phyloP scores from a whole-genome alignment of 1,140 invertebrate species.

The Monomorium pharaonis region DNA sequence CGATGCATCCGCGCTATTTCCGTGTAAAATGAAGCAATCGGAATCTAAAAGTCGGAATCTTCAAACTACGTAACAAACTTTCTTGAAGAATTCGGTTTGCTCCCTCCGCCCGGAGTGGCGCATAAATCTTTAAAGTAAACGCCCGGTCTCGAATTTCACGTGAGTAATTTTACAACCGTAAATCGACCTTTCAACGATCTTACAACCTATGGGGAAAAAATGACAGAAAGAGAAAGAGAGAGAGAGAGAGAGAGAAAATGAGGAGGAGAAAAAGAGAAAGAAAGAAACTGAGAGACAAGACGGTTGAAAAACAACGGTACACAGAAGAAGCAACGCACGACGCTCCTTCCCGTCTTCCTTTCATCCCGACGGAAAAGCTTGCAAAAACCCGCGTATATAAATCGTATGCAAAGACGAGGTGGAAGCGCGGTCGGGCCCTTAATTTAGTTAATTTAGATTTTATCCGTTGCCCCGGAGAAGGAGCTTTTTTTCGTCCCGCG shows the following conservation, averaged over 20 bases:
- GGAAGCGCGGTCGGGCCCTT: conserved; percentile 79
- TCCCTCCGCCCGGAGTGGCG: conserved; percentile 43
- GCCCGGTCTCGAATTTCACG: conserved; percentile 78
- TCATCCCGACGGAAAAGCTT: not conserved
- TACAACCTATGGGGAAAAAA: conserved; percentile 29
- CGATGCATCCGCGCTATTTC: not conserved
- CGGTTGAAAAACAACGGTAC: conserved; percentile 20
- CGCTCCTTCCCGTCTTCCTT: conserved; percentile 9
- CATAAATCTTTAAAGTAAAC: conserved; percentile 75
- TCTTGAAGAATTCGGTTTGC: conserved; percentile 32
- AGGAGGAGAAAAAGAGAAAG: conserved; percentile 26
- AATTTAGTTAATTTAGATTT: conserved; percentile 86
- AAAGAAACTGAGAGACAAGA: conserved; percentile 36
- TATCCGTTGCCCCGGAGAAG: conserved; percentile 82
- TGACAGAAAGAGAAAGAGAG: conserved; percentile 50
- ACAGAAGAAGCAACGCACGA: conserved; percentile 32
- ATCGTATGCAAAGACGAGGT: conserved; percentile 80
- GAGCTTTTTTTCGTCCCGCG: conserved; percentile 15
- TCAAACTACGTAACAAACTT: conserved; percentile 28
- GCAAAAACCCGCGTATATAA: conserved; percentile 78
- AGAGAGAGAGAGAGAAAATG: conserved; percentile 4
- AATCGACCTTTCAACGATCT: conserved; percentile 84
- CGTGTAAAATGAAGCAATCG: not conserved
- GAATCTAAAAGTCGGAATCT: not conserved
- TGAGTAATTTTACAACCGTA: conserved; percentile 83